phyloP scores from a whole-genome alignment of 2,113 vertebrate genomes.

The Myxocyprinus asiaticus region DNA sequence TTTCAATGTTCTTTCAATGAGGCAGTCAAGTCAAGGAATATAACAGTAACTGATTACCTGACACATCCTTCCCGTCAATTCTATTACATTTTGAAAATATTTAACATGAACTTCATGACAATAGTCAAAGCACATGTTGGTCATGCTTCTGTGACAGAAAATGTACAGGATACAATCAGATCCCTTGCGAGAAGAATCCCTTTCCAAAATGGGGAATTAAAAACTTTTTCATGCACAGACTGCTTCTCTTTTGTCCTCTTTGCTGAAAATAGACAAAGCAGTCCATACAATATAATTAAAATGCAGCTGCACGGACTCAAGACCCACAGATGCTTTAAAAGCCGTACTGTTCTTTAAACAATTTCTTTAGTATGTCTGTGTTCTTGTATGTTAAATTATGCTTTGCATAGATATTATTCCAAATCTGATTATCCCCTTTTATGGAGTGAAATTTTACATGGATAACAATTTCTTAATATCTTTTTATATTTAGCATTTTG shows the following conservation, averaged over 20 bases:
- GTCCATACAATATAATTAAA: background rate
- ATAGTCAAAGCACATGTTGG: constrained; percentile 36
- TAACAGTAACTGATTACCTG: constrained; percentile 36
- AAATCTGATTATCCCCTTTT: constrained; percentile 63
- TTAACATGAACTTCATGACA: constrained; percentile 20
- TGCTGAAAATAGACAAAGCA: background rate
- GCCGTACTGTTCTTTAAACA: background rate
- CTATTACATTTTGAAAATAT: constrained; percentile 29
- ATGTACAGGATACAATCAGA: constrained; percentile 28
- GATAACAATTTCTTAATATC: constrained; percentile 27
- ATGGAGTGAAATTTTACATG: constrained; percentile 56
- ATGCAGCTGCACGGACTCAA: constrained; percentile 28
- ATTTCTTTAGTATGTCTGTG: constrained; percentile 27
- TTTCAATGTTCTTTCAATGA: no score
- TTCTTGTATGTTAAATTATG: constrained; percentile 54
- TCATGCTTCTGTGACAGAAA: constrained; percentile 22
- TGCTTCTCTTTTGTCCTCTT: background rate
- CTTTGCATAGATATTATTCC: constrained; percentile 73
- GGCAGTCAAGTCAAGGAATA: constrained; percentile 62
- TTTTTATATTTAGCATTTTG: background rate
- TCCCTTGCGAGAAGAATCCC: background rate
- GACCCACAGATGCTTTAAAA: constrained; percentile 21
- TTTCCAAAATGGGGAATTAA: background rate
- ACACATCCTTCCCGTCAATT: constrained; percentile 19
- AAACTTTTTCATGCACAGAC: constrained; percentile 12